phyloP scores from a whole-genome alignment of 2,888 invertebrate genomes.

The Platycheirus albimanus region DNA sequence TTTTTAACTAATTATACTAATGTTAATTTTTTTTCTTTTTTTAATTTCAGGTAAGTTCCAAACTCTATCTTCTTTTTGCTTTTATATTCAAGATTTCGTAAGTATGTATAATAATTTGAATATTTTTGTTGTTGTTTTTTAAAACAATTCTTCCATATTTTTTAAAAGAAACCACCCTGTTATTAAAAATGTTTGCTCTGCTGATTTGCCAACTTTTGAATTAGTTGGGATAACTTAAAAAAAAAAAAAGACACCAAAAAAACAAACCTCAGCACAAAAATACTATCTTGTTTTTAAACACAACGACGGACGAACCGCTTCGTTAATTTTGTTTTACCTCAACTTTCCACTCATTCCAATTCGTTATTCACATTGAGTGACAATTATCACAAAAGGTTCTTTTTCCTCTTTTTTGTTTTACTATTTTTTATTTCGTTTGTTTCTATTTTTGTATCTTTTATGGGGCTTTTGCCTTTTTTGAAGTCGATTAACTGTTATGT shows the following conservation, averaged over 20 bases:
- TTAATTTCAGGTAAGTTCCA: constrained; percentile 27
- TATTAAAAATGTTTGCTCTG: constrained; percentile 1
- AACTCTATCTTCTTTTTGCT: background rate
- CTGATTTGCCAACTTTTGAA: constrained; percentile 4
- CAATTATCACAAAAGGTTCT: constrained; percentile 45
- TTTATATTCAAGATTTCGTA: background rate
- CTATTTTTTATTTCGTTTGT: too few species aligned
- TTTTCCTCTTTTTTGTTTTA: background rate
- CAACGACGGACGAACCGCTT: constrained; percentile 21
- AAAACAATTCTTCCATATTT: too few species aligned
- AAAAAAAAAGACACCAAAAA: background rate
- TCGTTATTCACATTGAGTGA: constrained; percentile 49
- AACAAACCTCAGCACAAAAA: constrained; percentile 17
- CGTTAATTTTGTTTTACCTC: constrained; percentile 1
- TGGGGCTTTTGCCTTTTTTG: constrained; percentile 15
- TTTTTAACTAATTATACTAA: background rate
- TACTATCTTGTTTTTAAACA: background rate
- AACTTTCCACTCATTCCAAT: constrained; percentile 31
- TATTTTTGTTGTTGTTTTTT: background rate
- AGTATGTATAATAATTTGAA: background rate
- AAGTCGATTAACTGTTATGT: constrained; percentile 27
- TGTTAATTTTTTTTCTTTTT: background rate
- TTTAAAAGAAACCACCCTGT: background rate
- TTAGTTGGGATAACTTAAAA: background rate
- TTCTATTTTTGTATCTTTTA: constrained; percentile 26